Base-by-base conservation (phyloP, 2,797 vertebrate genomes). In the Coccyzus lansbergi region DNA sequence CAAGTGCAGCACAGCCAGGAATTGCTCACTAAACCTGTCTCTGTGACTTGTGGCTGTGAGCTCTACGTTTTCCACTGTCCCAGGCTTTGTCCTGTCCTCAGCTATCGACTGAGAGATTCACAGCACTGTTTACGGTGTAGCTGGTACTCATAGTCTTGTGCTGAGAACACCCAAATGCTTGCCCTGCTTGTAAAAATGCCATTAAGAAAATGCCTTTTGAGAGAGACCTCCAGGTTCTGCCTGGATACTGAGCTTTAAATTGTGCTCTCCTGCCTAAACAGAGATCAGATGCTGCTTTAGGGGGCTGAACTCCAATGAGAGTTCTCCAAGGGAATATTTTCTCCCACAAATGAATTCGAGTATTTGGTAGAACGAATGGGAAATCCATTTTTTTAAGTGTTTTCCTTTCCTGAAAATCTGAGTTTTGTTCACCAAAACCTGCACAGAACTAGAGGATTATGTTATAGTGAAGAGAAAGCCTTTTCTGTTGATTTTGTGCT, bases 171-270 rank as follows among this genome's bases (percentile, higher is more conserved):
- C 42, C 59, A 15, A 19, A 5, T 2, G 2, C 63, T 52, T 64
- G 40, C 59, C 82, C 76, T 46, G 0, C 34, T 40, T 2, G 0
- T 71, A 28, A 51, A n/a, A 4, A 40, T 12, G 26, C 42, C 25
- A 11, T 22, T 15, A 52, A 34, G 84, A 63, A 71, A 72, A 20
- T 7, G 6, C 31, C 51, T 86, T 74, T 44, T 42, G 3, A 12
- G 52, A 53, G 55, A 60, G 36, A 36, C 17, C 64, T 83, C 53
- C 49, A 12, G 42, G 64, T 71, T 70, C 60, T 83, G 64, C 69
- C 68, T 53, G 40, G 31, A 29, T 59, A 25, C 84, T 21, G 76
- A 83, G 58, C 40, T 87, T 36, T 60, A 24, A 42, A 20, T 67
- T 40, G 1, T 38, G 10, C 52, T 87, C 12, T 83, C 7, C 56